These are phyloP conservation scores for Montipora efflorescens DNA, from an alignment of 64 coral and sea anemone genomes.

Conservation along the genomic window DNA sequence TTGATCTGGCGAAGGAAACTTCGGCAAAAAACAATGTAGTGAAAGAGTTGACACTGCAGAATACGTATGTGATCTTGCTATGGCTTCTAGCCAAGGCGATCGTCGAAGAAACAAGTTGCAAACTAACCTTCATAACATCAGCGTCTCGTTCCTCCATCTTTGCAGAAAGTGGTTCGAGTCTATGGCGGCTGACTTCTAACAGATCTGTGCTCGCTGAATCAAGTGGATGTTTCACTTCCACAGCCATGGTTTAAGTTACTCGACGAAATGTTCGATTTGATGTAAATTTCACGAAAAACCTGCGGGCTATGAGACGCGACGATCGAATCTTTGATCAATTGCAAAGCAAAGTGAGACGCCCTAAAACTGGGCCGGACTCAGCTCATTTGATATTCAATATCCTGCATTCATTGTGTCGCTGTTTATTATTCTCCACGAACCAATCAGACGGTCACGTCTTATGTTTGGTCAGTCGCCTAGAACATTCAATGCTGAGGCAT, in stretches of 20 bases:
- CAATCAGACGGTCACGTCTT: slow-evolving; percentile 34
- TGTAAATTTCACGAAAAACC: slow-evolving; percentile 5
- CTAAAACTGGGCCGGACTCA: slow-evolving; percentile 43
- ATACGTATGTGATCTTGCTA: background rate
- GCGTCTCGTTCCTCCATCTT: slow-evolving; percentile 92
- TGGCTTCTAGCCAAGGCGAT: background rate
- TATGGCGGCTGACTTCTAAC: slow-evolving; percentile 92
- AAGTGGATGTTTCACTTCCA: slow-evolving; percentile 95
- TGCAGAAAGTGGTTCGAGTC: slow-evolving; percentile 85
- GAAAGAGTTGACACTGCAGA: background rate
- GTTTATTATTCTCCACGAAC: background rate
- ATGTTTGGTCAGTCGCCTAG: slow-evolving; percentile 23
- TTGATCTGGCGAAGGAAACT: background rate
- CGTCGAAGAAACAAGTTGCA: background rate
- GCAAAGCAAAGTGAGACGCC: slow-evolving; percentile 34
- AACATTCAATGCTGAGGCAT: slow-evolving; percentile 7
- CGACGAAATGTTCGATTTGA: slow-evolving; percentile 37
- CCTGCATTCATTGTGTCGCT: background rate
- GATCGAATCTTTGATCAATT: slow-evolving; percentile 22
- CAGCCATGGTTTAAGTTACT: slow-evolving; percentile 73
- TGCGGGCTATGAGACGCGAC: background rate
- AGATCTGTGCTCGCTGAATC: slow-evolving; percentile 89
- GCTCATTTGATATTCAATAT: slow-evolving; percentile 58
- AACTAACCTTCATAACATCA: slow-evolving; percentile 89
- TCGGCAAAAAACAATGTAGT: background rate